Percentiles rank a stretch among this genome's conserved stretches.
Conservation (phyloP, 2,113 vertebrate genomes). For the Pygoscelis adeliae region DNA sequence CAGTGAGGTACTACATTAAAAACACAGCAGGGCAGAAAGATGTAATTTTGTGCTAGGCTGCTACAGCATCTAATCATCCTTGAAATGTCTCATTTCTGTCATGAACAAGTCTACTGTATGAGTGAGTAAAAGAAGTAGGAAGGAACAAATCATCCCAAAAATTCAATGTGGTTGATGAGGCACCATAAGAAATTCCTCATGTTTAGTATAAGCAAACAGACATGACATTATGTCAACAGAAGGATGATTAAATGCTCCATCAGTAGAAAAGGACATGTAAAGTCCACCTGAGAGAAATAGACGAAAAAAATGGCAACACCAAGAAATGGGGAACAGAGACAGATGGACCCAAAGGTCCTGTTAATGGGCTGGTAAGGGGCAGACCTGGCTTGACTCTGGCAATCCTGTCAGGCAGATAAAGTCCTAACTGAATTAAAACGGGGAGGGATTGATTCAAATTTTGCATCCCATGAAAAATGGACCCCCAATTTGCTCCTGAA, state of each 20-base stretch:
- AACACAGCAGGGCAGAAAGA: slow-evolving; percentile 34
- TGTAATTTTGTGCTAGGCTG: slow-evolving; percentile 36
- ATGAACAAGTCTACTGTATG: slow-evolving; percentile 19
- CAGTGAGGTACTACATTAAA: background rate
- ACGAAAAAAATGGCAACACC: background rate
- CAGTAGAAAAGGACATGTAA: background rate
- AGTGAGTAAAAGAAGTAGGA: slow-evolving; percentile 31
- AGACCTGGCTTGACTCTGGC: background rate
- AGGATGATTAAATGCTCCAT: background rate
- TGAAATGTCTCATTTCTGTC: slow-evolving; percentile 42
- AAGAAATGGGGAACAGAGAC: background rate
- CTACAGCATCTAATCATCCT: slow-evolving; percentile 29
- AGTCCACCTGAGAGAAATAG: background rate
- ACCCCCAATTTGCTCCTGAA: background rate
- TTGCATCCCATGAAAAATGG: background rate
- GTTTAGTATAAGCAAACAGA: slow-evolving; percentile 18
- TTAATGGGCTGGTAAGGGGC: background rate
- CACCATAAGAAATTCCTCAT: background rate
- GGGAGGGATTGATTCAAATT: background rate
- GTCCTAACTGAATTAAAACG: background rate
- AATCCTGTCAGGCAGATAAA: background rate
- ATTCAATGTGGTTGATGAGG: slow-evolving; percentile 4
- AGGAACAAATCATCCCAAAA: slow-evolving; percentile 29
- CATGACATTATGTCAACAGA: background rate
- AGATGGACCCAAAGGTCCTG: background rate